Evolutionary conservation across 2,888 invertebrate species (phyloP), one percentile per base, ranked within the genome.

Genomic region (Lathronympha strigana): DNA sequence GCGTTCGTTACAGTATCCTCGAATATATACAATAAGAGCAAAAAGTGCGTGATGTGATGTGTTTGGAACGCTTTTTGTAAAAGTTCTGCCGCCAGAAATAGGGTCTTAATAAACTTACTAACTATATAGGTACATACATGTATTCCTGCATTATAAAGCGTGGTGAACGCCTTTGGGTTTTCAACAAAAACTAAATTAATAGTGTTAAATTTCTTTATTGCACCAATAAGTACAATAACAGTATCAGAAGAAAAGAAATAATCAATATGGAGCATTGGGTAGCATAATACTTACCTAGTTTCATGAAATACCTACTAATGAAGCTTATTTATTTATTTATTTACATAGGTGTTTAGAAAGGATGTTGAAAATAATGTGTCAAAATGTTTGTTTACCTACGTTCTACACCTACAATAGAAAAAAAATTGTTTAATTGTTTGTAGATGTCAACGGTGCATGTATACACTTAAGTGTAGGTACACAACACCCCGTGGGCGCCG

Each of bases 401-500:
- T 45, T 57, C 31, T 43, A 28, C 28, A n/a, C 13, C n/a, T 1
- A 23, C 23, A 38, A 38, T 1, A 38, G 11, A 31, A 40, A 40
- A 28, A 43, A 40, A 40, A 17, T 57, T 28, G 28, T 31, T 55
- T 1, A 31, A 57, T 19, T 36, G 36, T 57, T 66, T 54, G 47
- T 17, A 33, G 38, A 60, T 38, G 47, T 31, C 38, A 21, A 23
- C 28, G 38, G 47, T 54, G 66, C 55, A 66, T 38, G 66, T 50
- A 66, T 38, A 38, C 11, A 9, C 45, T n/a, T 31, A n/a, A 50
- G 47, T 47, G 23, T n/a, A n/a, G n/a, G n/a, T n/a, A n/a, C n/a
- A n/a, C n/a, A n/a, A n/a, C 43, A 47, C 40, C 38, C 47, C 63
- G 66, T 63, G 88, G 86, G 77, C 80, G 72, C 72, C 70, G 73